Conservation (phyloP, 2,113 vertebrate species). For the Rhinolophus ferrumequinum region DNA sequence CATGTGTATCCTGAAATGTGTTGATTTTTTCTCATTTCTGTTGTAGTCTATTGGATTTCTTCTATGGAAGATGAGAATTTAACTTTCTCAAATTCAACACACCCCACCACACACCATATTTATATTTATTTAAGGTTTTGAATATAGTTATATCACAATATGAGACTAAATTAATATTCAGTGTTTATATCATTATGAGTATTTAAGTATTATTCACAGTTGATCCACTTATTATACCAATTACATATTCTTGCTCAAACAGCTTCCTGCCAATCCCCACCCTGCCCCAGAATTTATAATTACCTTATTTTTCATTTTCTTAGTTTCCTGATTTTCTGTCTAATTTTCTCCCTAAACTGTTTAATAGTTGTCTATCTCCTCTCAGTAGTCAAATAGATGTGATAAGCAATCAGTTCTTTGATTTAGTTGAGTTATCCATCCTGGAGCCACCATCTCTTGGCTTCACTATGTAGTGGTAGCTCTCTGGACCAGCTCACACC, state of each 20-base stretch:
- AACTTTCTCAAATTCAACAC: neutral
- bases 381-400: neutral
- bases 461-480: neutral
- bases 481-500: neutral
- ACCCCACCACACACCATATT: neutral
- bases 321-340: neutral
- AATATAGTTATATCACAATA: neutral
- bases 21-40: neutral
- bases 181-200: neutral
- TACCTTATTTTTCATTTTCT: conserved; percentile 19
- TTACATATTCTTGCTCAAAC: neutral
- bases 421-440: neutral
- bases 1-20: neutral
- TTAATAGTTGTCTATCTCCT: neutral
- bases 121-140: neutral
- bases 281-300: neutral
- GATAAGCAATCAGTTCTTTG: neutral
- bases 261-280: neutral
- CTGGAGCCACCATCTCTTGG: too few relatives aligned
- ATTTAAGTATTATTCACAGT: neutral
- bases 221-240: neutral
- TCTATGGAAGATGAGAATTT: neutral
- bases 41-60: neutral
- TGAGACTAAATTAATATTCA: neutral
- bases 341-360: neutral